A percentile compares a stretch with the other conserved stretches of the same genome.
These are phyloP conservation scores for Meloidogyne floridensis DNA, from an alignment of 1,140 invertebrate genomes.

Conservation along the genomic window DNA sequence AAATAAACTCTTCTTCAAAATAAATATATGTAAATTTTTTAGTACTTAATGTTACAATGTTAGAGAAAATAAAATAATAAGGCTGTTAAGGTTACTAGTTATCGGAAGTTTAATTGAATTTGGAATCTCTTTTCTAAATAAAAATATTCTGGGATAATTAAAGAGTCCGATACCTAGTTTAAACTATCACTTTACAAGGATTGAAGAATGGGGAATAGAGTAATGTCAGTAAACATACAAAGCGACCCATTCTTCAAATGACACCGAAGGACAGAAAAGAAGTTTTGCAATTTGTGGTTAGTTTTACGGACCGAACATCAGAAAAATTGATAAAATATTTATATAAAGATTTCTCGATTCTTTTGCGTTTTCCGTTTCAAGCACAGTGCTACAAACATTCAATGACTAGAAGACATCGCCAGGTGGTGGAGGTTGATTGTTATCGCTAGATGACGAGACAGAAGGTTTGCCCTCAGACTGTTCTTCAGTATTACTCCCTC, in stretches of 20 bases:
- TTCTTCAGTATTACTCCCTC: constrained; percentile 26
- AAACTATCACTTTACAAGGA: too few relatives aligned
- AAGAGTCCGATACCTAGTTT: too few relatives aligned
- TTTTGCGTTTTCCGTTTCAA: not conserved
- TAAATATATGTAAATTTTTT: not conserved
- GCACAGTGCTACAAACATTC: not conserved
- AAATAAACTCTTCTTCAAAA: not conserved
- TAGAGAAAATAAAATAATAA: too few relatives aligned
- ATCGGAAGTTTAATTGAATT: too few relatives aligned
- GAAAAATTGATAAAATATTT: not conserved
- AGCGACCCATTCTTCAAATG: too few relatives aligned
- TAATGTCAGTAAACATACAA: too few relatives aligned
- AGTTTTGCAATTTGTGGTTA: not conserved
- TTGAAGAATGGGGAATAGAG: too few relatives aligned
- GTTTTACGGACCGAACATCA: not conserved
- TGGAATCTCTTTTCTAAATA: too few relatives aligned
- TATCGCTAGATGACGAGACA: not conserved
- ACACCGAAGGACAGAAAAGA: not conserved
- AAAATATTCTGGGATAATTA: too few relatives aligned
- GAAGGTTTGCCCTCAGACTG: constrained; percentile 14
- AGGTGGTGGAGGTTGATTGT: constrained; percentile 34
- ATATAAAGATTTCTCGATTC: too few relatives aligned
- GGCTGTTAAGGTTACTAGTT: too few relatives aligned
- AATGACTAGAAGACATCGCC: constrained; percentile 29
- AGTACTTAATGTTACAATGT: too few relatives aligned